phyloP scores from a whole-genome alignment of 1,140 invertebrate species.

The Samia ricini region DNA sequence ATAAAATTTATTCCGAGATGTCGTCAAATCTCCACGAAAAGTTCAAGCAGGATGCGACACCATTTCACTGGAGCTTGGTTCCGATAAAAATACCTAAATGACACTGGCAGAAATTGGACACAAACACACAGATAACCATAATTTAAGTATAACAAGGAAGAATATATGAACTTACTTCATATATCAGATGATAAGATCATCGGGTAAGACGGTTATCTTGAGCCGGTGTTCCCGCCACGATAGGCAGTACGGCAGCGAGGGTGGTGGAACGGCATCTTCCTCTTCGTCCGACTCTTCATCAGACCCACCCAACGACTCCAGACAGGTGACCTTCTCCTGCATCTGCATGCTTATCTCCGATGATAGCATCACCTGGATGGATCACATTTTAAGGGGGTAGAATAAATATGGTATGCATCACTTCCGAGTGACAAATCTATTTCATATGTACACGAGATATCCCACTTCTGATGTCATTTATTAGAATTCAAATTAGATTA shows the following conservation, averaged over 20 bases:
- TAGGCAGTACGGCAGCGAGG: slow-evolving; percentile 24
- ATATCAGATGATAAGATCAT: neutral
- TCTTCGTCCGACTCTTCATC: slow-evolving; percentile 51
- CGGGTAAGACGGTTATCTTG: slow-evolving; percentile 37
- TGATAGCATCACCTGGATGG: slow-evolving; percentile 44
- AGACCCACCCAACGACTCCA: slow-evolving; percentile 31
- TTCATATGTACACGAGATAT: too few species aligned
- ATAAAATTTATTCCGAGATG: too few species aligned
- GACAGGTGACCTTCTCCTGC: slow-evolving; percentile 30
- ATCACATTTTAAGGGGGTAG: neutral
- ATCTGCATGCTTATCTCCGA: slow-evolving; percentile 43
- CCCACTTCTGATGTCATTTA: too few species aligned
- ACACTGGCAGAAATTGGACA: too few species aligned
- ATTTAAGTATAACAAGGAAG: too few species aligned
- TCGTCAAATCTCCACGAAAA: too few species aligned
- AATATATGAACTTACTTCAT: too few species aligned
- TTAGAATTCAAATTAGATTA: too few species aligned
- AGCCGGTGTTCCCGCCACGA: slow-evolving; percentile 40
- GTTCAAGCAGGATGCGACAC: too few species aligned
- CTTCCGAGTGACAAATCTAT: neutral
- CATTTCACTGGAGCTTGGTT: too few species aligned
- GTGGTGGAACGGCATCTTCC: slow-evolving; percentile 28
- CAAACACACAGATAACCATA: too few species aligned
- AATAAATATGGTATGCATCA: neutral
- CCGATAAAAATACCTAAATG: too few species aligned